Base-by-base conservation (phyloP, 2,888 invertebrate genomes). In the Steinernema carpocapsae region DNA sequence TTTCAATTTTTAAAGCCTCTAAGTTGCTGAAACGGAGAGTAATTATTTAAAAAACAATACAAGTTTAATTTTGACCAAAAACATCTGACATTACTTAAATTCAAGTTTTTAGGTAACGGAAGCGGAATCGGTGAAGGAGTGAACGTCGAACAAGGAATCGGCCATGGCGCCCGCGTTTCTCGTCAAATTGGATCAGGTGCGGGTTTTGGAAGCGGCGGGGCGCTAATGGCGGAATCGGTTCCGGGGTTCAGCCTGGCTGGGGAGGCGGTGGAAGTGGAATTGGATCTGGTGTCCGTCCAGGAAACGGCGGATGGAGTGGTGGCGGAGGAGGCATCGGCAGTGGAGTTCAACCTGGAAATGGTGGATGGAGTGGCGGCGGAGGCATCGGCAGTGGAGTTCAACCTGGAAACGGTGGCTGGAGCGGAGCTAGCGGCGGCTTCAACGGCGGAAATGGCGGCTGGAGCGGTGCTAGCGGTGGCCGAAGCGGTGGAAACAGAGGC, bases 161-260 rank as follows among this genome's bases (percentile, higher is more conserved):
- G 64, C 64, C 29, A 37, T 17, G 64, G 64, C 24, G 64, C 26
- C 17, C 64, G 64, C 64, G 64, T 64, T 12, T 22, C 64, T 26
- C 64, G 64, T n/a, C 64, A 64, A 32, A 64, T 64, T 32, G 64
- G 64, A 32, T 22, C 64, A 32, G 64, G 64, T 64, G 64, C 26
- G 64, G 64, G 64, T 32, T 64, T 29, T 14, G 64, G 64, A 3
- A 32, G 64, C 32, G 64, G 32, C 19, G 32, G 64, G 37, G 37
- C 3, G 3, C 37, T 6, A 10, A 10, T 10, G 37, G 37, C 14
- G 64, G 64, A 22, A 64, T 64, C 32, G 64, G 64, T 7, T 17
- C 17, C 17, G 64, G 64, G 6, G 64, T 32, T 2, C 64, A 64
- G 32, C 64, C 64, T 26, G 37, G 64, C 17, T 64, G 64, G 64